Conservation (phyloP, 2,113 vertebrate genomes). For the Pristiophorus japonicus region DNA sequence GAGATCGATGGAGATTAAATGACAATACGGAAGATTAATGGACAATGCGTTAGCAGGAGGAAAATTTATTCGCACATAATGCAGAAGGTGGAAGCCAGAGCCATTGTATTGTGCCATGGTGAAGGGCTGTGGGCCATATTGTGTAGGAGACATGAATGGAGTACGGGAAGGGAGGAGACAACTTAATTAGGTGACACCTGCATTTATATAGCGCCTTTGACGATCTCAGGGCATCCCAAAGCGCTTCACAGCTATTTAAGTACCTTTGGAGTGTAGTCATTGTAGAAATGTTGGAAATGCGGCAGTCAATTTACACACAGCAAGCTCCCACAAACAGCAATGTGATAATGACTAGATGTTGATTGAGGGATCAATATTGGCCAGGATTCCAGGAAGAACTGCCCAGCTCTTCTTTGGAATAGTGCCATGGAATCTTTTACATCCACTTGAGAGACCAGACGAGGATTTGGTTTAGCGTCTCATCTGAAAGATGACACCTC, state of each 20-base stretch:
- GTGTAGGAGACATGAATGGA: background rate
- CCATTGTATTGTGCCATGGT: too few species aligned
- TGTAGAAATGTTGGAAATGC: background rate
- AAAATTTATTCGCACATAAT: background rate
- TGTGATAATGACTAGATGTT: too few species aligned
- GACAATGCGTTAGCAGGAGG: background rate
- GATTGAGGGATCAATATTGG: too few species aligned
- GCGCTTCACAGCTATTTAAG: background rate
- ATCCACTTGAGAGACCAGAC: too few species aligned
- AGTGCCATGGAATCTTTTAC: too few species aligned
- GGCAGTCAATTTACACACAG: background rate
- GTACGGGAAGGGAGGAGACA: background rate
- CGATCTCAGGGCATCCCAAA: background rate
- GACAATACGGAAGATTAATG: background rate
- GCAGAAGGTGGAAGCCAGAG: background rate
- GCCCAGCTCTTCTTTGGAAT: too few species aligned
- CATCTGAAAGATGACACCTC: too few species aligned
- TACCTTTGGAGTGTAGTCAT: background rate
- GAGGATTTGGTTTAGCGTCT: too few species aligned
- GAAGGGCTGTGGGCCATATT: too few species aligned
- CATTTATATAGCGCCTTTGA: background rate
- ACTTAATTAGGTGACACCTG: background rate
- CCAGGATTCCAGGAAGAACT: too few species aligned
- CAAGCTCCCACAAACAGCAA: too few species aligned
- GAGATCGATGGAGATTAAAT: background rate